Conservation (phyloP, 2,797 vertebrate genomes). For the Enteromius afrohamiltoni region DNA sequence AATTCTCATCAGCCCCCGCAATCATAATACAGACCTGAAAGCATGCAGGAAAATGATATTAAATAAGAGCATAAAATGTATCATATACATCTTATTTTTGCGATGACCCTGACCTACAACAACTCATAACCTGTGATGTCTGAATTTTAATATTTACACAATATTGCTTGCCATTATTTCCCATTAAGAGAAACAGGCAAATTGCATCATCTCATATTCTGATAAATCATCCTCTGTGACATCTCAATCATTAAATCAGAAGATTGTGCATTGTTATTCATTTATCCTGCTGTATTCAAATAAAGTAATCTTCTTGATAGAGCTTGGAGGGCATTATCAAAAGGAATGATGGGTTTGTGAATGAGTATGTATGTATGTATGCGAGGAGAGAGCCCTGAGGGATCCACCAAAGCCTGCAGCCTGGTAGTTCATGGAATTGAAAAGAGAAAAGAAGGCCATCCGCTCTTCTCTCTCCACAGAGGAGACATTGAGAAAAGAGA, state of each 20-base stretch:
- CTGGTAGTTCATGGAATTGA: conserved; percentile 45
- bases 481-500: conserved; percentile 30
- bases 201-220: conserved; percentile 4
- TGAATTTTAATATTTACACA: conserved; percentile 2
- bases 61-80: background rate
- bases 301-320: conserved; percentile 55
- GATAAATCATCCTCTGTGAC: background rate
- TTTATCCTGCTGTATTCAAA: conserved; percentile 49
- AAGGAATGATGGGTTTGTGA: conserved; percentile 51
- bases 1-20: conserved; percentile 3
- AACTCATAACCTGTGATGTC: background rate
- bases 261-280: conserved; percentile 41
- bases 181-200: conserved; percentile 7
- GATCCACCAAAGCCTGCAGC: conserved; percentile 25
- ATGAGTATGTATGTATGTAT: conserved; percentile 56
- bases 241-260: conserved; percentile 32
- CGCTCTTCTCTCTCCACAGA: conserved; percentile 22
- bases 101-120: background rate
- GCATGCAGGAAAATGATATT: background rate
- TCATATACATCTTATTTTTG: background rate
- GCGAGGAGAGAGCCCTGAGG: conserved; percentile 48
- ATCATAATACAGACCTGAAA: conserved; percentile 1
- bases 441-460: conserved; percentile 42
- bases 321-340: conserved; percentile 50
- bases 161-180: conserved; percentile 6